Evolutionary conservation across 1,140 invertebrate species (phyloP).

Genomic region (Macrobrachium nipponense): DNA sequence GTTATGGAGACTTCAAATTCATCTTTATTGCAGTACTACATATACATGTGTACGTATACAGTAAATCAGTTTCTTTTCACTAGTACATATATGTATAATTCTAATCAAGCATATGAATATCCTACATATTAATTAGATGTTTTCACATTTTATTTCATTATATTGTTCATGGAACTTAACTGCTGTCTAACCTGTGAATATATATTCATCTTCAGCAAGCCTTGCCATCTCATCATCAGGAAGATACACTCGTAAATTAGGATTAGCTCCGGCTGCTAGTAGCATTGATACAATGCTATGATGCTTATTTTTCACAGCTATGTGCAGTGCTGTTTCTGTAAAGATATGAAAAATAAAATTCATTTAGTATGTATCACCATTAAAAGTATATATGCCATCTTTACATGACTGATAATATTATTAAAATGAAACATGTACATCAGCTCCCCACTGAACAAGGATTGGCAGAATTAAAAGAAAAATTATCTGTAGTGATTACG

Average conservation of each 20-base stretch:
- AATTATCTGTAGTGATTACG: no score
- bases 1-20: no score
- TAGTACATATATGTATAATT: no score
- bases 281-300: conserved; percentile 80
- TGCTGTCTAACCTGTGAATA: conserved; percentile 59
- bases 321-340: conserved; percentile 81
- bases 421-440: no score
- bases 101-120: no score
- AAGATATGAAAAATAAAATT: neutral
- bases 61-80: no score
- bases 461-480: no score
- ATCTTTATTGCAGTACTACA: no score
- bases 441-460: no score
- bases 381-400: no score
- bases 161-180: neutral
- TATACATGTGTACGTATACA: no score
- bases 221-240: conserved; percentile 60
- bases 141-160: neutral
- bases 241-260: conserved; percentile 68
- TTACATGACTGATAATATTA: neutral
- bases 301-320: conserved; percentile 82
- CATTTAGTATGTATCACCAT: neutral
- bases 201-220: conserved; percentile 60
- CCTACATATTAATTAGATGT: no score
- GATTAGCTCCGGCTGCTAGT: conserved; percentile 76